Evolutionary conservation across 2,888 invertebrate species (phyloP).

Genomic region (Heliconius sara): DNA sequence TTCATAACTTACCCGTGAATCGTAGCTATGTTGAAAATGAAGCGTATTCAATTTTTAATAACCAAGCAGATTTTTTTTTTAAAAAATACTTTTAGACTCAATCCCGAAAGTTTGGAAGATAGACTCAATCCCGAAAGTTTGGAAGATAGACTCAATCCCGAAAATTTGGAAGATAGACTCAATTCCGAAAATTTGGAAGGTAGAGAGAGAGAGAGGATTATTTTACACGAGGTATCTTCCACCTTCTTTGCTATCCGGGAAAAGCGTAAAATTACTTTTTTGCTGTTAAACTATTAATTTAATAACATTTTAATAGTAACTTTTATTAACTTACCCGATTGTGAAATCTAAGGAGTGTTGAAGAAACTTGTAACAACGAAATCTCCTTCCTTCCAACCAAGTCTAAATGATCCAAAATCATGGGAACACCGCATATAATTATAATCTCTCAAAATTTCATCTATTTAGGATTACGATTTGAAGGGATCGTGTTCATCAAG

Average conservation of each 20-base stretch:
- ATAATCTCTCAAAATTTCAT: conserved; percentile 34
- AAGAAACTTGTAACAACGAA: conserved; percentile 12
- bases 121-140: too few relatives aligned
- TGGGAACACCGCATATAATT: conserved; percentile 19
- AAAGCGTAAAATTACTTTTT: background rate
- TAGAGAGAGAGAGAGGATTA: too few relatives aligned
- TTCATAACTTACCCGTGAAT: conserved; percentile 9
- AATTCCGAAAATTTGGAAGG: background rate
- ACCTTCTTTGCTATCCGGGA: background rate
- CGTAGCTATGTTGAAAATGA: background rate
- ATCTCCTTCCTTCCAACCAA: conserved; percentile 14
- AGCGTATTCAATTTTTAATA: background rate
- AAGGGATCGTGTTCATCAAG: conserved; percentile 24
- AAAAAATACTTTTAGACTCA: background rate
- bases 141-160: background rate
- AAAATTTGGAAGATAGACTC: background rate
- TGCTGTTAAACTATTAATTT: background rate
- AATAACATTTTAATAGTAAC: background rate
- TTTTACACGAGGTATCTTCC: background rate
- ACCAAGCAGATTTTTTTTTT: background rate
- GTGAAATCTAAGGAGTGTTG: background rate
- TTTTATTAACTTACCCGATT: conserved; percentile 4
- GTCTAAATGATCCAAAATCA: conserved; percentile 18
- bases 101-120: background rate
- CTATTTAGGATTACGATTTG: conserved; percentile 32